A percentile compares a stretch with the other conserved stretches of the same genome.
phyloP scores from a whole-genome alignment of 1,140 invertebrate genomes.

The Orchestia grillus region DNA sequence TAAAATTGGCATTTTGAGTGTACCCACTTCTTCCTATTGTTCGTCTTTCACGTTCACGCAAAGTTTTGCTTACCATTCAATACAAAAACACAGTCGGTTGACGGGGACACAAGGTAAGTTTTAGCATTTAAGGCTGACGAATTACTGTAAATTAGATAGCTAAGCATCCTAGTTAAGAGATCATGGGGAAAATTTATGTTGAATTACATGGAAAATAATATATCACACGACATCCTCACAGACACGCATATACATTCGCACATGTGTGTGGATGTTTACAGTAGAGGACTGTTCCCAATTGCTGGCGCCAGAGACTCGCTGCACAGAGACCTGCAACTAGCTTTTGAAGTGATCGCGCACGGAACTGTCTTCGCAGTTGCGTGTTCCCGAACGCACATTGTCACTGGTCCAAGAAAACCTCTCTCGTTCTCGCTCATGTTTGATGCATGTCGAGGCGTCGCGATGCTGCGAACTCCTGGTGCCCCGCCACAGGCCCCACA shows the following conservation, averaged over 20 bases:
- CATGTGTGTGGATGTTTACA: background rate
- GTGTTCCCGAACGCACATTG: background rate
- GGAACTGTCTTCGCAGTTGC: background rate
- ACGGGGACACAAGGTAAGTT: background rate
- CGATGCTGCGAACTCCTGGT: background rate
- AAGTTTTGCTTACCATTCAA: background rate
- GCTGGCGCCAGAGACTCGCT: background rate
- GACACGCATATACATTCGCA: no score
- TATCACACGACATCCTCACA: no score
- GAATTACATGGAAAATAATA: no score
- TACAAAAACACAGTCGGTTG: background rate
- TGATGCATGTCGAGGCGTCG: background rate
- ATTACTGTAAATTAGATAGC: background rate
- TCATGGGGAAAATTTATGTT: no score
- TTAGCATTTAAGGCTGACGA: background rate
- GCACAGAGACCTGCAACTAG: background rate
- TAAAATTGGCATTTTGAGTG: background rate
- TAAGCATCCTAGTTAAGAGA: no score
- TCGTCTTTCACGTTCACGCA: background rate
- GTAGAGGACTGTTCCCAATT: background rate
- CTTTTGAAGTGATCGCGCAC: background rate
- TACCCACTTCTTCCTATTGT: background rate
- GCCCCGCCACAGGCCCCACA: background rate
- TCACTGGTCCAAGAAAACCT: background rate
- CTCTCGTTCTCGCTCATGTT: background rate